Evolutionary conservation across 2,888 invertebrate genomes (phyloP).

Genomic region (Sesia apiformis): DNA sequence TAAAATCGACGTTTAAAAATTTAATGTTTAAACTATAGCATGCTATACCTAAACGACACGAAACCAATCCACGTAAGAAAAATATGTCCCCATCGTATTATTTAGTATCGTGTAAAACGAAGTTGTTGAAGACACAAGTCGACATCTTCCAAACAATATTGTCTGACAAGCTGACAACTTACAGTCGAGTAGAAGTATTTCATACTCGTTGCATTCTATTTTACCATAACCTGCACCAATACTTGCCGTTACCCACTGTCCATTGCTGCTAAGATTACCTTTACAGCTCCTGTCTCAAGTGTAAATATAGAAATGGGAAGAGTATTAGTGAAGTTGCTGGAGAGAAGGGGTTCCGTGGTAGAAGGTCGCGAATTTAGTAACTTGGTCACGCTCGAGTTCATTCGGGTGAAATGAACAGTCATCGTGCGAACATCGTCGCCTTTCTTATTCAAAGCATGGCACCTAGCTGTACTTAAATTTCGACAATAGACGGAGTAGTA

Average conservation of each 20-base stretch:
- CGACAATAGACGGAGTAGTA: background rate
- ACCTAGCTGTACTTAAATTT: slow-evolving; percentile 14
- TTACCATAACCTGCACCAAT: background rate
- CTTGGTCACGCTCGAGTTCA: slow-evolving; percentile 23
- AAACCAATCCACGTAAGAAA: slow-evolving; percentile 5
- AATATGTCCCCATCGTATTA: slow-evolving; percentile 10
- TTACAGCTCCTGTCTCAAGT: no score
- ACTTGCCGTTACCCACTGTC: no score
- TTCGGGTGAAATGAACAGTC: slow-evolving; percentile 27
- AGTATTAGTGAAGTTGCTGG: no score
- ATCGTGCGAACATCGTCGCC: slow-evolving; percentile 18
- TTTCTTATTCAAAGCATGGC: slow-evolving; percentile 32
- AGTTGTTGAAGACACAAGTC: slow-evolving; percentile 8
- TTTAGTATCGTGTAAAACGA: slow-evolving; percentile 14
- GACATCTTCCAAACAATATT: slow-evolving; percentile 14
- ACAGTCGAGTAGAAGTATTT: slow-evolving; percentile 1
- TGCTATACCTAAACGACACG: background rate
- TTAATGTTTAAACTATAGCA: background rate
- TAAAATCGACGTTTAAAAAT: no score
- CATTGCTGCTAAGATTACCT: no score
- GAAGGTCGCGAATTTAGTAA: slow-evolving; percentile 12
- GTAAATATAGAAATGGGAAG: no score
- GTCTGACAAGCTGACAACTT: slow-evolving; percentile 13
- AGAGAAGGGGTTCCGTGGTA: background rate
- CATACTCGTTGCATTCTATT: background rate